phyloP scores from a whole-genome alignment of 2,113 vertebrate genomes.

The Petrocephalus zakoni region DNA sequence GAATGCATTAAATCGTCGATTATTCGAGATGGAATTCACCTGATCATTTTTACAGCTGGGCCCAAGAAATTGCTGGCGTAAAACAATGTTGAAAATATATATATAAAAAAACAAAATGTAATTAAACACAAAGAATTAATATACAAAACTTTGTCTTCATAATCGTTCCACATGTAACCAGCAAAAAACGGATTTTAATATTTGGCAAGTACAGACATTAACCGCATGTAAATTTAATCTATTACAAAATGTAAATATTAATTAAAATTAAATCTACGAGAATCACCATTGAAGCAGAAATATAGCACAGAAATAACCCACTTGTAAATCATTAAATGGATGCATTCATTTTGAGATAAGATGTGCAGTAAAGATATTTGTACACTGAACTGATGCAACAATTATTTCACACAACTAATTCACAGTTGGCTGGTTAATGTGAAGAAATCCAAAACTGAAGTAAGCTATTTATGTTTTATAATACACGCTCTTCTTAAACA shows the following conservation, averaged over 20 bases:
- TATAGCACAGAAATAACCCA: background rate
- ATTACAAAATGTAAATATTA: background rate
- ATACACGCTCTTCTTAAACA: background rate
- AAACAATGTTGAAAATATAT: background rate
- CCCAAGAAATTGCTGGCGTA: background rate
- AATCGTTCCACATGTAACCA: background rate
- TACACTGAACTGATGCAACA: background rate
- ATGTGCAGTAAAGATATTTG: background rate
- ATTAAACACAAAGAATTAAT: background rate
- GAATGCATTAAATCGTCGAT: slow-evolving; percentile 1
- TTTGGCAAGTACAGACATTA: background rate
- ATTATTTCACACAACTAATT: background rate
- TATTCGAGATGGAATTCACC: background rate
- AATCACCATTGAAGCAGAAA: background rate
- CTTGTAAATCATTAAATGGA: background rate
- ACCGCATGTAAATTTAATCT: background rate
- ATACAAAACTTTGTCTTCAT: background rate
- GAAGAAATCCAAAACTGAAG: background rate
- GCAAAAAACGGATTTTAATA: background rate
- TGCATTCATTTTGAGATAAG: background rate
- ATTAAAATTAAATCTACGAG: background rate
- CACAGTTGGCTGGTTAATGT: background rate
- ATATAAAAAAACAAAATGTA: background rate
- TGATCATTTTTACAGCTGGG: background rate
- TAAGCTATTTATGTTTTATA: background rate